These are phyloP conservation scores for Arctocebus calabarensis DNA, from an alignment of 2,797 vertebrate species.

Conservation along the genomic window DNA sequence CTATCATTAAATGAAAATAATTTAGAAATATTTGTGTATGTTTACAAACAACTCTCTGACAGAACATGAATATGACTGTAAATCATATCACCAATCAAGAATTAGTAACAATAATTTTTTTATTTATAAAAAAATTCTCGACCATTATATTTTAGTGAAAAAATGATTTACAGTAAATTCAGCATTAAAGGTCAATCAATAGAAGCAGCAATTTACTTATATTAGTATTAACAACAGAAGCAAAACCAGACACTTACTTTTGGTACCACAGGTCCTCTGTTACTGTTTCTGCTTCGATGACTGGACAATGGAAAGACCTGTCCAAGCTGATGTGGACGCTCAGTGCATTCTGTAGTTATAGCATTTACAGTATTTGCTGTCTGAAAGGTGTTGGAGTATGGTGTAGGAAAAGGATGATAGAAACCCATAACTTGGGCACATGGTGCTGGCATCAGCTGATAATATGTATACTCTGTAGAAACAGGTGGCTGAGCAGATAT, in stretches of 20 bases:
- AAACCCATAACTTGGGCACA: slow-evolving; percentile 99
- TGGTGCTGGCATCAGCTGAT: slow-evolving; percentile 97
- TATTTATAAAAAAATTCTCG: not conserved
- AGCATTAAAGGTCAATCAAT: slow-evolving; percentile 36
- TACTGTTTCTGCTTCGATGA: slow-evolving; percentile 92
- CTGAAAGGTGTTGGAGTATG: slow-evolving; percentile 93
- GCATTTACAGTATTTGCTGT: slow-evolving; percentile 90
- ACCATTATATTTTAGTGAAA: slow-evolving; percentile 17
- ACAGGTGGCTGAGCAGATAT: slow-evolving; percentile 96
- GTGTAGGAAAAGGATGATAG: slow-evolving; percentile 95
- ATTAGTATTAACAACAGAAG: slow-evolving; percentile 45
- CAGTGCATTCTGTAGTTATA: slow-evolving; percentile 92
- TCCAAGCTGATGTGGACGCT: slow-evolving; percentile 90
- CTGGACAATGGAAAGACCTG: slow-evolving; percentile 90
- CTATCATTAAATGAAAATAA: slow-evolving; percentile 60
- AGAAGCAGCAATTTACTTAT: slow-evolving; percentile 30
- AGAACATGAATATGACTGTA: not conserved
- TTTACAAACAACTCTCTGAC: slow-evolving; percentile 43
- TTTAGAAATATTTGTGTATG: slow-evolving; percentile 35
- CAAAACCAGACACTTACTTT: slow-evolving; percentile 90
- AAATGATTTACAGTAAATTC: slow-evolving; percentile 30
- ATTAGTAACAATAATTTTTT: not conserved
- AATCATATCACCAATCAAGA: slow-evolving; percentile 40
- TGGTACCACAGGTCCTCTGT: slow-evolving; percentile 89
- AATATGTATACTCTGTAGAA: slow-evolving; percentile 96